Evolutionary conservation across 2,113 vertebrate genomes (phyloP), one percentile per base, ranked within the genome.

Genomic region (Scartelaos histophorus): DNA sequence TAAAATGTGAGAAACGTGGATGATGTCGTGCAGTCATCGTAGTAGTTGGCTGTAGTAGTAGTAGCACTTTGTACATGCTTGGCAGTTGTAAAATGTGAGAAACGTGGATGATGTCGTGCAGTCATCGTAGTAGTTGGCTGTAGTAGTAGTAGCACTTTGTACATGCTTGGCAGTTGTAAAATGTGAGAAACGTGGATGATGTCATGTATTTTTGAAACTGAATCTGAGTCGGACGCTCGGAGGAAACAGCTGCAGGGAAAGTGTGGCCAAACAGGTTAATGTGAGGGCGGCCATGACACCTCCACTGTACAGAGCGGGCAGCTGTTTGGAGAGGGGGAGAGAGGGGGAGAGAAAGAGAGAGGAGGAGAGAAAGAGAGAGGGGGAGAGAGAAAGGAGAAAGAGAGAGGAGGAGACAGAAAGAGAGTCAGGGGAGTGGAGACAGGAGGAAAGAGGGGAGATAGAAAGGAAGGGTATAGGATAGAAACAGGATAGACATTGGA

Each of bases 281-380:
- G 88, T 88, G 89, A 92, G 87, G 70, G 79, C 73, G 71, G 82
- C 87, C 80, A 77, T 82, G 71, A 92, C 67, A 85, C 88, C 81
- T 79, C 73, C 82, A 91, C 76, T 73, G 10, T 87, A 84, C 75
- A 57, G 80, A 35, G 4, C 25, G 7, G 7, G 6, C 60, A 62
- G 60, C 60, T 62, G 60, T 62, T 16, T 15, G 16, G 16, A 35
- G 60, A 11, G 25, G 25, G 25, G 29, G 7, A 10, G 13, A 60
- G 24, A 12, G 5, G 11, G n/a, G 10, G 46, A 16, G 13, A 4
- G 15, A 16, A 4, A 16, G 46, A 4, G 16, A 6, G 16, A 17
- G 17, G 2, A 19, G 49, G 17, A 4, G 6, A 5, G 2, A 1
- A 17, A 3, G 17, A 3, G 49, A 7, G 49, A 7, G 7, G 4